Conservation (phyloP, 2,797 vertebrate species). For the Leptoclinus maculatus region DNA sequence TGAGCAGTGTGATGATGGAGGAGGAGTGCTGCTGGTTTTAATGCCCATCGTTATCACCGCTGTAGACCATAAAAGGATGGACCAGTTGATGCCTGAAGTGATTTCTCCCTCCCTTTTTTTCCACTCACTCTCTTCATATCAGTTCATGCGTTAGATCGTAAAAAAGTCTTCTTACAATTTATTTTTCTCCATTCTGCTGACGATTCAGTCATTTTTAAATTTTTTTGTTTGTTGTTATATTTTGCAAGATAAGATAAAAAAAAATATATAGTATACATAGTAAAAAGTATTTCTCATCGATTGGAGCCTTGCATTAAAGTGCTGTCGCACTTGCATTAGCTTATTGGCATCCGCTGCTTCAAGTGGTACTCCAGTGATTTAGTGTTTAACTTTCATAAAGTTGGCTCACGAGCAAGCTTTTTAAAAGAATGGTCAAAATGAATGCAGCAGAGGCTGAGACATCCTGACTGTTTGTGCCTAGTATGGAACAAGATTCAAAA, state of each 20-base stretch:
- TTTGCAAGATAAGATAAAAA: conserved; percentile 1
- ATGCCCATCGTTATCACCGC: conserved; percentile 47
- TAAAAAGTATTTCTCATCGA: too few relatives aligned
- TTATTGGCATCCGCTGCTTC: not conserved
- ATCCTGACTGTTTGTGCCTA: not conserved
- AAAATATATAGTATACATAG: too few relatives aligned
- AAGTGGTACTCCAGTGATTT: not conserved
- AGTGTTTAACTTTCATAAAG: conserved; percentile 27
- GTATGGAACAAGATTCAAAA: not conserved
- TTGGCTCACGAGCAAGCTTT: not conserved
- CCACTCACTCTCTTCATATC: not conserved
- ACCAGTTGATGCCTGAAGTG: conserved; percentile 40
- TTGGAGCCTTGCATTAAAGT: not conserved
- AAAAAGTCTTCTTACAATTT: not conserved
- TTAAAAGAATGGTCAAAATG: conserved; percentile 1
- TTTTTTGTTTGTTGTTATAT: not conserved
- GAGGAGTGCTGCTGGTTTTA: conserved; percentile 48
- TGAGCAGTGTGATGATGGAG: conserved; percentile 52
- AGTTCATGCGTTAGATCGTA: not conserved
- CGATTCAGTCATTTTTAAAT: not conserved
- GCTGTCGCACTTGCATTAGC: conserved; percentile 1
- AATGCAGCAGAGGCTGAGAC: not conserved
- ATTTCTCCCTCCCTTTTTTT: conserved; percentile 19
- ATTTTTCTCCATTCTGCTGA: not conserved
- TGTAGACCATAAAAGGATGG: conserved; percentile 42